phyloP scores from a whole-genome alignment of 2,888 invertebrate genomes.

The Adelognathus sp. region DNA sequence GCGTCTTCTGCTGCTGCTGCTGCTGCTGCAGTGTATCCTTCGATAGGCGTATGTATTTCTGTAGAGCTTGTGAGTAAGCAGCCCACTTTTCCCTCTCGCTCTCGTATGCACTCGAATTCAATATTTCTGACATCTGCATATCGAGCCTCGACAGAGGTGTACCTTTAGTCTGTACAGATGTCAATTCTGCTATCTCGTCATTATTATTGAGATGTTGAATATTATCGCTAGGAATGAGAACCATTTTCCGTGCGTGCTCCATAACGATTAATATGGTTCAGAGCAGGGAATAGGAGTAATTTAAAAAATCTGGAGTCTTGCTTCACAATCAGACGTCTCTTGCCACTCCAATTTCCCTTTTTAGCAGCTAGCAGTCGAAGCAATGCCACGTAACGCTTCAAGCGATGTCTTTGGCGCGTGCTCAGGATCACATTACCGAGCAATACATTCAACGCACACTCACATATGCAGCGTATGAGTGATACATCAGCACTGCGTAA shows the following conservation, averaged over 20 bases:
- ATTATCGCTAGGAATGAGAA: background rate
- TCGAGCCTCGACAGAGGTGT: background rate
- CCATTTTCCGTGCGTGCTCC: constrained; percentile 20
- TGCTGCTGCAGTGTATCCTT: background rate
- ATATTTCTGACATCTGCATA: constrained; percentile 2
- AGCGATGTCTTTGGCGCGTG: no score
- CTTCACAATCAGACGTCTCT: background rate
- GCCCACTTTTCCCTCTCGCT: constrained; percentile 42
- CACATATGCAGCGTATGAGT: background rate
- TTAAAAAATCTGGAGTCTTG: background rate
- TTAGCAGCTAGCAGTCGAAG: no score
- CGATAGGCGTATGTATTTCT: constrained; percentile 21
- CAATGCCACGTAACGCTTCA: no score
- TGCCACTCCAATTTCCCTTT: no score
- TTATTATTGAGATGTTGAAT: background rate
- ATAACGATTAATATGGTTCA: background rate
- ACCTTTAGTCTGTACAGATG: background rate
- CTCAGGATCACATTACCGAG: background rate
- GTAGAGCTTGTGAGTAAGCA: constrained; percentile 17
- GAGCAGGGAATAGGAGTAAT: background rate
- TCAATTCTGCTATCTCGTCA: background rate
- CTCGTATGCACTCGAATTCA: background rate
- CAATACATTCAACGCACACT: background rate
- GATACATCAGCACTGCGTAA: background rate
- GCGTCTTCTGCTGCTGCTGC: no score